A percentile compares a stretch with the other conserved stretches of the same genome.
These are phyloP conservation scores for Dufourea novaeangliae DNA, from an alignment of 1,140 invertebrate species.

Conservation along the genomic window DNA sequence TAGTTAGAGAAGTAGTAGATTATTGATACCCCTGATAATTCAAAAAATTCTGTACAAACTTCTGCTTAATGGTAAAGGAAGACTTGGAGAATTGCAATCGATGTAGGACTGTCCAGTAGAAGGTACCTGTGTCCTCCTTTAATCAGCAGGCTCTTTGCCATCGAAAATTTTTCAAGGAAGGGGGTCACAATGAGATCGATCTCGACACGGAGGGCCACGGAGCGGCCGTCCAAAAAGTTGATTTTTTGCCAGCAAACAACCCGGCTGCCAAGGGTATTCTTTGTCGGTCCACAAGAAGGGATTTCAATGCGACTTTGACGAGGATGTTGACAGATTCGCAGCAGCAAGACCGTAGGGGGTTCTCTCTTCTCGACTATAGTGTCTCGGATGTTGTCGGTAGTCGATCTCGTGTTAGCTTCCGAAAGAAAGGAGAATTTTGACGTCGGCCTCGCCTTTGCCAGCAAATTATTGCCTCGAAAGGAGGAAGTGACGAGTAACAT, in stretches of 20 bases:
- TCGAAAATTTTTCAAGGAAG: constrained; percentile 34
- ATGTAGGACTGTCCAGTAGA: background rate
- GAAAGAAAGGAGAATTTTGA: background rate
- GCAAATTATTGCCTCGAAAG: background rate
- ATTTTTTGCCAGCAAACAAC: constrained; percentile 57
- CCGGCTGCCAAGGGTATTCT: constrained; percentile 8
- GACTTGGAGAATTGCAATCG: constrained; percentile 1
- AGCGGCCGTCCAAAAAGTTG: constrained; percentile 16
- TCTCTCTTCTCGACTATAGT: background rate
- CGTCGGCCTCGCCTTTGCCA: background rate
- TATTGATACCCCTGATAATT: no score
- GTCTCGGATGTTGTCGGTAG: constrained; percentile 43
- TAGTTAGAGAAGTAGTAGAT: no score
- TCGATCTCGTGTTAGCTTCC: constrained; percentile 7
- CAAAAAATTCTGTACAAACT: no score
- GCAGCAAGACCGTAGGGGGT: constrained; percentile 50
- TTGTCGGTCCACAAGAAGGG: constrained; percentile 37
- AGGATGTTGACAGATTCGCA: constrained; percentile 66
- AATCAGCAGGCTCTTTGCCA: background rate
- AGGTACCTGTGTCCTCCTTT: constrained; percentile 1
- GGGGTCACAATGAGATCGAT: constrained; percentile 37
- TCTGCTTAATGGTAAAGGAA: no score
- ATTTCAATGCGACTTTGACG: constrained; percentile 53
- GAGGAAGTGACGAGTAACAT: background rate
- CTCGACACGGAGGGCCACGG: constrained; percentile 22